Percentiles rank a stretch among this genome's conserved stretches.
Evolutionary conservation across 2,797 vertebrate species (phyloP).

Genomic region (Pangasius sanitwongsei): DNA sequence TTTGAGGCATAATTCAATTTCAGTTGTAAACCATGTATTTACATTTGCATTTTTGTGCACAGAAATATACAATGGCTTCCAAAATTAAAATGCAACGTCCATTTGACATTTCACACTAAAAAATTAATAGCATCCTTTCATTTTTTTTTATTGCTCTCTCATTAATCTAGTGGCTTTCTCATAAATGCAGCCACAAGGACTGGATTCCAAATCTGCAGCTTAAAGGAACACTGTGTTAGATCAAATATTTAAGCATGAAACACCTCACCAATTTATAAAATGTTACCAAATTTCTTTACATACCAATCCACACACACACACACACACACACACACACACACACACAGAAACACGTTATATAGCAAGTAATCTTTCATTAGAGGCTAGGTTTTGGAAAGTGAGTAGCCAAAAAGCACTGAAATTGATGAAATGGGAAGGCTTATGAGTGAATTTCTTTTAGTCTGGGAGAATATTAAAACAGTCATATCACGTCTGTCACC

Average conservation of each 20-base stretch:
- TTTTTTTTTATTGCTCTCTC: not conserved
- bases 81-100: not conserved
- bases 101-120: not conserved
- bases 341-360: not conserved
- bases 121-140: not conserved
- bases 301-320: not conserved
- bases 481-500: slow-evolving; percentile 69
- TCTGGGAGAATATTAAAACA: slow-evolving; percentile 46
- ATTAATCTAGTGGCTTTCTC: not conserved
- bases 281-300: not conserved
- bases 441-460: slow-evolving; percentile 4
- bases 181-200: not conserved
- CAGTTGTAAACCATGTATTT: not conserved
- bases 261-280: no score
- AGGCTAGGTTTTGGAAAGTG: not conserved
- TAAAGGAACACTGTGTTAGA: no score
- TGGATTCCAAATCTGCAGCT: not conserved
- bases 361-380: not conserved
- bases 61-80: not conserved
- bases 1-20: not conserved
- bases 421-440: not conserved
- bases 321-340: not conserved
- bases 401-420: not conserved
- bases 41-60: not conserved
- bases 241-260: not conserved